Percentiles rank a stretch among this genome's conserved stretches.
These are phyloP conservation scores for Trissolcus brochymenae DNA, from an alignment of 2,888 invertebrate genomes.

Conservation along the genomic window DNA sequence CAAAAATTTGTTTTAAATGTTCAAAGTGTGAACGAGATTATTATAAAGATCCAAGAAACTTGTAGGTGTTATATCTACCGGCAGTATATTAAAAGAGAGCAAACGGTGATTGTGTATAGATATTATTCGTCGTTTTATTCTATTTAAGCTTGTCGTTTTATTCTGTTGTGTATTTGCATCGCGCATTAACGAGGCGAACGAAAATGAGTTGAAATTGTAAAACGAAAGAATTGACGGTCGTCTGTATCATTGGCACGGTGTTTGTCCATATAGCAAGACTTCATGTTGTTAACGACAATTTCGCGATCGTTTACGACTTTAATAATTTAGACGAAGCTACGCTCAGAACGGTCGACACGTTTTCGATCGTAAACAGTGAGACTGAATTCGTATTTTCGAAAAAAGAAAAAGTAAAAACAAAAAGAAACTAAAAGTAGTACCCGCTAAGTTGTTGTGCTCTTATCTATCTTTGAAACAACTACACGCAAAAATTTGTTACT, in stretches of 20 bases:
- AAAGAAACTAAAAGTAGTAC: neutral
- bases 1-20: no score
- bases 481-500: no score
- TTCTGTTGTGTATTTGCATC: slow-evolving; percentile 19
- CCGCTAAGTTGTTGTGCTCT: neutral
- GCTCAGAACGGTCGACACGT: slow-evolving; percentile 75
- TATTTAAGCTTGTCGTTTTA: slow-evolving; percentile 14
- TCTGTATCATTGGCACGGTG: slow-evolving; percentile 41
- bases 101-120: no score
- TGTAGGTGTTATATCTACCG: no score
- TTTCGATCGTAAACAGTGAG: slow-evolving; percentile 75
- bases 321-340: slow-evolving; percentile 75
- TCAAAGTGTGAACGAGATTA: no score
- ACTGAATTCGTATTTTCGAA: slow-evolving; percentile 76
- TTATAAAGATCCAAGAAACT: no score
- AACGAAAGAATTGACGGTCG: slow-evolving; percentile 38
- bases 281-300: slow-evolving; percentile 74
- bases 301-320: slow-evolving; percentile 75
- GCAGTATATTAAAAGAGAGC: no score
- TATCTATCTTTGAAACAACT: no score
- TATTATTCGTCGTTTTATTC: slow-evolving; percentile 9
- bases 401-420: slow-evolving; percentile 61
- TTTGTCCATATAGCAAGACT: slow-evolving; percentile 64
- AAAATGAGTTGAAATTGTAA: slow-evolving; percentile 17
- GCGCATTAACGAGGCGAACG: slow-evolving; percentile 7